These are phyloP conservation scores for Oscheius sp. DNA, from an alignment of 2,888 invertebrate species.

Conservation along the genomic window DNA sequence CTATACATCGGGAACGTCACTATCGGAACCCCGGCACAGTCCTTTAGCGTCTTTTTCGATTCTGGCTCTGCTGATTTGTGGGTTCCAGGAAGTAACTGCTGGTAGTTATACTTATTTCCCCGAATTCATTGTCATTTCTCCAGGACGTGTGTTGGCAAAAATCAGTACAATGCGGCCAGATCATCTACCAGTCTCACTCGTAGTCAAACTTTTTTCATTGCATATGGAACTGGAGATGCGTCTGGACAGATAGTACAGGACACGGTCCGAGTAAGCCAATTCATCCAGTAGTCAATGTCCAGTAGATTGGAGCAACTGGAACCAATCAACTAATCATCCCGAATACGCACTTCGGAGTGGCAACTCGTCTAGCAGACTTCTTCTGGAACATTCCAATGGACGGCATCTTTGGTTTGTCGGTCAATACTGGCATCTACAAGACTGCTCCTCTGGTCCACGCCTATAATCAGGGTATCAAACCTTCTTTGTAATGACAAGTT, in stretches of 20 bases:
- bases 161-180: not conserved
- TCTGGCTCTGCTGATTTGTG: slow-evolving; percentile 6
- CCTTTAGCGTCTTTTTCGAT: slow-evolving; percentile 4
- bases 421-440: not conserved
- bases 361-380: not conserved
- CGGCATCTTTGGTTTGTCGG: slow-evolving; percentile 16
- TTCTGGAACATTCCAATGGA: slow-evolving; percentile 11
- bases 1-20: not conserved
- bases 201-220: not conserved
- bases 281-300: not conserved
- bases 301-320: slow-evolving; percentile 1
- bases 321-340: slow-evolving; percentile 1
- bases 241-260: slow-evolving; percentile 94
- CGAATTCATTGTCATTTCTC: not conserved
- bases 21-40: not conserved
- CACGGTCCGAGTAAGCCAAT: slow-evolving; percentile 81
- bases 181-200: not conserved
- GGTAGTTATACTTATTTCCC: not conserved
- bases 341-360: slow-evolving; percentile 3
- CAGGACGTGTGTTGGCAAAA: slow-evolving; percentile 1
- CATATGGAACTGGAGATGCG: slow-evolving; percentile 88
- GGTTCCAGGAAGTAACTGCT: not conserved
- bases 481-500: not conserved
- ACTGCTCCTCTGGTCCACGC: not conserved
- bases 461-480: not conserved